Base-by-base conservation (phyloP, 1,140 invertebrate genomes). In the Camponotus pennsylvanicus region DNA sequence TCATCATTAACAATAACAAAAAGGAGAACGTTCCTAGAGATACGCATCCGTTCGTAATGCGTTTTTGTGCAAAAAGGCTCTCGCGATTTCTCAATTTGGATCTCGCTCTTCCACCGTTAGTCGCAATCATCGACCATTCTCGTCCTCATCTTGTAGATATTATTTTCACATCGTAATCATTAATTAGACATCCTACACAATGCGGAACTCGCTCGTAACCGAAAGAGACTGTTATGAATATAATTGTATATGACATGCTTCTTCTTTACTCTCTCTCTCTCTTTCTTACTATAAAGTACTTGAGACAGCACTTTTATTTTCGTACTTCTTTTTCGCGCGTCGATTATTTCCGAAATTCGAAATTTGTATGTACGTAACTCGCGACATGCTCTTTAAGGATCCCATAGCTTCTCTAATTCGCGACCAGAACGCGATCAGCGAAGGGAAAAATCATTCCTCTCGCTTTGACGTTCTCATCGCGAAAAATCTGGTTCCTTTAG, bases 161-260 rank as follows among this genome's bases (percentile, higher is more conserved):
- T 90, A 70, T 37, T 82, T 86, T 85, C 88, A 89, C 80, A 88
- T 92, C 86, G 86, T 90, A 88, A 90, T 86, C 86, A 88, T 90
- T 88, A 88, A 82, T 90, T 69, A 76, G 87, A 91, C 90, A 92
- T 89, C 93, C 93, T 94, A 94, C 93, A 92, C 92, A 94, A 91
- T 92, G 92, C 94, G 93, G 94, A 94, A 94, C 94, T 95, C 90
- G 93, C 93, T 94, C 94, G 93, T 94, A 95, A 94, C 93, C 94
- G 93, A 94, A 94, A 94, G 93, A 94, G 93, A 94, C 93, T 94
- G 91, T 85, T 94, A 86, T 93, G 79, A 89, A 89, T 91, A 85
- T 91, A 86, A 83, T 73, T 66, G 49, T 77, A 76, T 40, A 52
- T 75, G 57, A 67, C 77, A 75, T 86, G 34, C 63, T 77, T 86